Percentiles rank a stretch among this genome's conserved stretches.
These are phyloP conservation scores for Cuculus canorus DNA, from an alignment of 2,797 vertebrate genomes.

Conservation along the genomic window DNA sequence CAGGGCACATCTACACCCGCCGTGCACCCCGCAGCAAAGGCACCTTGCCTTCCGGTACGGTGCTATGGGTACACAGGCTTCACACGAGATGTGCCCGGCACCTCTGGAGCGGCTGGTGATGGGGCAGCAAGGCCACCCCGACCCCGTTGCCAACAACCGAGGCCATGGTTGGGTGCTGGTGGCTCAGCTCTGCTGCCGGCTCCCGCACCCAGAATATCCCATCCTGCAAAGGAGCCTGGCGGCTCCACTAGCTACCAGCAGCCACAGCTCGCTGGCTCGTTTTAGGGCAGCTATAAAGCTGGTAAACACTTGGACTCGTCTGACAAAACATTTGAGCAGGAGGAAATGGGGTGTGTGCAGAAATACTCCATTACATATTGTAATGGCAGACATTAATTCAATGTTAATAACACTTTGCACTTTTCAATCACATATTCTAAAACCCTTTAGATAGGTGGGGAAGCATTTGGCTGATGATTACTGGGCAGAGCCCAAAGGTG, in stretches of 20 bases:
- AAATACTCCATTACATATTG: constrained; percentile 60
- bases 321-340: constrained; percentile 41
- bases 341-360: constrained; percentile 57
- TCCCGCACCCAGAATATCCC: not conserved
- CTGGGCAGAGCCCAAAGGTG: constrained; percentile 58
- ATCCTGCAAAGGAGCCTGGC: not conserved
- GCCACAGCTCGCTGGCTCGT: not conserved
- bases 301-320: constrained; percentile 57
- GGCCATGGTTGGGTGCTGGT: too few species aligned
- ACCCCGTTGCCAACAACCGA: not conserved
- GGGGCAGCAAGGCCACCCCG: accelerated
- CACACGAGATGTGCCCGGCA: not conserved
- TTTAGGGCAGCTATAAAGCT: constrained; percentile 22
- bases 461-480: constrained; percentile 62
- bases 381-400: constrained; percentile 70
- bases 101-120: not conserved
- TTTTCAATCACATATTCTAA: constrained; percentile 63
- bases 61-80: not conserved
- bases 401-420: constrained; percentile 65
- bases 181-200: not conserved
- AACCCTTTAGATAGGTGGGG: constrained; percentile 56
- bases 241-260: not conserved
- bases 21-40: not conserved
- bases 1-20: not conserved
- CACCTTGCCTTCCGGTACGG: not conserved